These are phyloP conservation scores for Chaetodon auriga DNA, from an alignment of 2,113 vertebrate genomes.

Conservation along the genomic window DNA sequence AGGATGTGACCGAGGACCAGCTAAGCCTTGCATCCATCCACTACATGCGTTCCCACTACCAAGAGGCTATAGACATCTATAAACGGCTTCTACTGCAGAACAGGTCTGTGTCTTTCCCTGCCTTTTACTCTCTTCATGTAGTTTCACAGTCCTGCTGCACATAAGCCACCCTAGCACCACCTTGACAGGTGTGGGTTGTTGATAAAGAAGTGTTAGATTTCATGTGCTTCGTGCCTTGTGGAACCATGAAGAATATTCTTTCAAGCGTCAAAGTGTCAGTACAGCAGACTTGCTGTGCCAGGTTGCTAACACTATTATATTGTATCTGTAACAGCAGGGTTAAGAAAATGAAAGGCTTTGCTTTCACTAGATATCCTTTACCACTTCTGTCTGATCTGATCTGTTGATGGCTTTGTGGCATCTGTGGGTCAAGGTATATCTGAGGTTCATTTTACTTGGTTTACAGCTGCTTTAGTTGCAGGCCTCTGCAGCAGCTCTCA, in stretches of 20 bases:
- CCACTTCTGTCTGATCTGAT: neutral
- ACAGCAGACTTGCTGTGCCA: slow-evolving; percentile 28
- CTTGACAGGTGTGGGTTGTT: slow-evolving; percentile 31
- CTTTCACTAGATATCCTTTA: neutral
- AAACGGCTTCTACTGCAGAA: slow-evolving; percentile 95
- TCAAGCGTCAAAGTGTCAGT: slow-evolving; percentile 1
- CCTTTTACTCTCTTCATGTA: slow-evolving; percentile 2
- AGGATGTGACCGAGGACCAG: slow-evolving; percentile 97
- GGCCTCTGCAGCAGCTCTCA: slow-evolving; percentile 1
- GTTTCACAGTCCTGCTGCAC: slow-evolving; percentile 21
- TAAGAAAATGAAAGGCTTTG: slow-evolving; percentile 21
- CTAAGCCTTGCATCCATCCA: slow-evolving; percentile 98
- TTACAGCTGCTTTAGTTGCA: neutral
- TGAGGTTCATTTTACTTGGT: neutral
- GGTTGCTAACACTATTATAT: slow-evolving; percentile 12
- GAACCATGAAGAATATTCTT: slow-evolving; percentile 24
- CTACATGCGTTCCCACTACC: slow-evolving; percentile 98
- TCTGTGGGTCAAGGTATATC: neutral
- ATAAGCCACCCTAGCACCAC: neutral
- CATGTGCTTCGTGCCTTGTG: slow-evolving; percentile 5
- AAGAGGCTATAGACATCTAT: slow-evolving; percentile 98
- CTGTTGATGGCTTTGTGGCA: neutral
- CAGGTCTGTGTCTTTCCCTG: slow-evolving; percentile 80
- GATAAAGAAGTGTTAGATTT: slow-evolving; percentile 20
- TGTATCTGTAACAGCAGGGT: slow-evolving; percentile 8